These are phyloP conservation scores for Squalus acanthias DNA, from an alignment of 2,797 vertebrate genomes.

Conservation along the genomic window DNA sequence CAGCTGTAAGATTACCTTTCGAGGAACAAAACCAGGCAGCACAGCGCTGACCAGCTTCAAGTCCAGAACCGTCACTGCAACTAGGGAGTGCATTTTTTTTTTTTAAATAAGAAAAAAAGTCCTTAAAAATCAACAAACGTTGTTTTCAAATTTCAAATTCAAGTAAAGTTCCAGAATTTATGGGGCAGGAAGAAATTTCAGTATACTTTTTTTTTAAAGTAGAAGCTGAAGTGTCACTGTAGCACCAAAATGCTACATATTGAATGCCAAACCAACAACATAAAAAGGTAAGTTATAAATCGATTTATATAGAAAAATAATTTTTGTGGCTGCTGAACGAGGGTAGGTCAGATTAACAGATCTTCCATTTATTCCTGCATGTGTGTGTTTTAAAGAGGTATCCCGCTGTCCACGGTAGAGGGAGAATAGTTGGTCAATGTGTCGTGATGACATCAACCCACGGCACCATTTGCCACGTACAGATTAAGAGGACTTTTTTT, in stretches of 20 bases:
- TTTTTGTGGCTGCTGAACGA: not conserved
- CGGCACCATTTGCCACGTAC: not conserved
- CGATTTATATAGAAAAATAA: not conserved
- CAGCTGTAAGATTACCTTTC: not conserved
- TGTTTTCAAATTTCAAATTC: slow-evolving; percentile 11
- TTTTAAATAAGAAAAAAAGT: not conserved
- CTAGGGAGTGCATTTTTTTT: not conserved
- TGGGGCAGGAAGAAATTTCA: not conserved
- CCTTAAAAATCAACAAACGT: not conserved
- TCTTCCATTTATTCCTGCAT: not conserved
- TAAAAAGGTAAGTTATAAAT: slow-evolving; percentile 19
- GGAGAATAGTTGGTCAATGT: not conserved
- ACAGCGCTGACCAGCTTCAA: not conserved
- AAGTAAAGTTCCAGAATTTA: not conserved
- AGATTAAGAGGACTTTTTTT: too few species aligned
- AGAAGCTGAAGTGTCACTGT: not conserved
- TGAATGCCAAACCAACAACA: not conserved
- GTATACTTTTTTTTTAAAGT: too few species aligned
- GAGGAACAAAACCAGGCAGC: not conserved
- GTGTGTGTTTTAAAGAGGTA: not conserved
- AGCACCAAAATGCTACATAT: not conserved
- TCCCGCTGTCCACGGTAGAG: not conserved
- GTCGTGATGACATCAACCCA: not conserved
- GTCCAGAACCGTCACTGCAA: not conserved
- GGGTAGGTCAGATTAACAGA: slow-evolving; percentile 13